Conservation (phyloP, 2,113 vertebrate genomes). For the Thalassoma bifasciatum region DNA sequence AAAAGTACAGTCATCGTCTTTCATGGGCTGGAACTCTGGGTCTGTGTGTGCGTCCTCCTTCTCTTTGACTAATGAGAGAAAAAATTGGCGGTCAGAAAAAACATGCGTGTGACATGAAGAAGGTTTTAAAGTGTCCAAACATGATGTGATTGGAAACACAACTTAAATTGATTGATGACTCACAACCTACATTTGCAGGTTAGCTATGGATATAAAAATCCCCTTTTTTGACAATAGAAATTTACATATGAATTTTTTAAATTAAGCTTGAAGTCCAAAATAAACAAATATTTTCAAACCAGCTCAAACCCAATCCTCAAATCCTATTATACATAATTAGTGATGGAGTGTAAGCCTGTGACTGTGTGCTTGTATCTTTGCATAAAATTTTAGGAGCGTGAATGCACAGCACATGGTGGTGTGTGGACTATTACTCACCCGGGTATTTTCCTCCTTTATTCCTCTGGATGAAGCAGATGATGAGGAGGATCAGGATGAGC, state of each 20-base stretch:
- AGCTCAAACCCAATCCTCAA: too few relatives aligned
- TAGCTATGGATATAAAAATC: too few relatives aligned
- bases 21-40: constrained; percentile 99
- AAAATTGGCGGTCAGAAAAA: neutral
- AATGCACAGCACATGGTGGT: neutral
- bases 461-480: constrained; percentile 98
- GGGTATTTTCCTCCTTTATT: constrained; percentile 99
- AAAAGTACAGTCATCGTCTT: constrained; percentile 98
- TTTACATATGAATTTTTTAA: too few relatives aligned
- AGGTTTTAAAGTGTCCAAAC: too few relatives aligned
- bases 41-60: constrained; percentile 98
- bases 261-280: too few relatives aligned
- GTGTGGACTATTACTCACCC: constrained; percentile 81
- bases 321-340: too few relatives aligned
- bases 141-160: too few relatives aligned
- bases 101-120: neutral
- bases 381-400: neutral
- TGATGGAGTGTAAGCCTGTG: neutral
- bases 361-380: neutral
- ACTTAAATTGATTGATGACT: too few relatives aligned
- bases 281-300: too few relatives aligned
- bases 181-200: too few relatives aligned
- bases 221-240: too few relatives aligned
- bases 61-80: constrained; percentile 90
- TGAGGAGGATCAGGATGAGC: constrained; percentile 96